These are phyloP conservation scores for Rhinoderma darwinii DNA, from an alignment of 2,113 vertebrate genomes.

Conservation along the genomic window DNA sequence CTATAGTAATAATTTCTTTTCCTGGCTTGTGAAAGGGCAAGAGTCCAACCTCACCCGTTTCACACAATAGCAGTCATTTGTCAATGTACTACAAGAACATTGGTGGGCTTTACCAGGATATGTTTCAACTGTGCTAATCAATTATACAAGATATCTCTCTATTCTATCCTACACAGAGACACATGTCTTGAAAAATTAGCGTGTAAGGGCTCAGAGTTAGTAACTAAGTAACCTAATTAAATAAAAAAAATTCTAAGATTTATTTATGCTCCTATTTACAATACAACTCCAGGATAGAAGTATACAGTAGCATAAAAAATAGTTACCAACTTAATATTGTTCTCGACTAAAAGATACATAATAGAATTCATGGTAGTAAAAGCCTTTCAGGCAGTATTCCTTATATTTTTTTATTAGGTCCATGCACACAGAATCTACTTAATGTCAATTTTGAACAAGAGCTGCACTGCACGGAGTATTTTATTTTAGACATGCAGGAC, in stretches of 20 bases:
- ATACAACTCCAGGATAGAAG: not conserved
- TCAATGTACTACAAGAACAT: slow-evolving; percentile 79
- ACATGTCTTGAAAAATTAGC: slow-evolving; percentile 64
- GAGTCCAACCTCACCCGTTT: slow-evolving; percentile 84
- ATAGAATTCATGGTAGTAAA: slow-evolving; percentile 80
- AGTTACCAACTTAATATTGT: slow-evolving; percentile 70
- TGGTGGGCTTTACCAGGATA: slow-evolving; percentile 67
- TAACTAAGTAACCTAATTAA: slow-evolving; percentile 10
- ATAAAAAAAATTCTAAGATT: not conserved
- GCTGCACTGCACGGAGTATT: slow-evolving; percentile 75
- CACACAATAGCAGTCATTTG: slow-evolving; percentile 87
- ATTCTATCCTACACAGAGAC: slow-evolving; percentile 61
- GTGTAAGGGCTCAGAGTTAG: slow-evolving; percentile 3
- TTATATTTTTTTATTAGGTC: slow-evolving; percentile 83
- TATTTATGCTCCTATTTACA: not conserved
- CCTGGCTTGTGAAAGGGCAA: slow-evolving; percentile 89
- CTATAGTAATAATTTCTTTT: slow-evolving; percentile 95
- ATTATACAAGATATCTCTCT: slow-evolving; percentile 65
- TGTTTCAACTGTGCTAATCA: slow-evolving; percentile 77
- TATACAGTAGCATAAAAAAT: slow-evolving; percentile 53
- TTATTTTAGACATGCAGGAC: slow-evolving; percentile 79
- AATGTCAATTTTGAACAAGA: slow-evolving; percentile 79
- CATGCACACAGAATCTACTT: slow-evolving; percentile 82
- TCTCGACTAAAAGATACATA: slow-evolving; percentile 76
- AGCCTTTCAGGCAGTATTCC: slow-evolving; percentile 77